phyloP scores from a whole-genome alignment of 2,888 invertebrate genomes.

The Cerastis rubricosa region DNA sequence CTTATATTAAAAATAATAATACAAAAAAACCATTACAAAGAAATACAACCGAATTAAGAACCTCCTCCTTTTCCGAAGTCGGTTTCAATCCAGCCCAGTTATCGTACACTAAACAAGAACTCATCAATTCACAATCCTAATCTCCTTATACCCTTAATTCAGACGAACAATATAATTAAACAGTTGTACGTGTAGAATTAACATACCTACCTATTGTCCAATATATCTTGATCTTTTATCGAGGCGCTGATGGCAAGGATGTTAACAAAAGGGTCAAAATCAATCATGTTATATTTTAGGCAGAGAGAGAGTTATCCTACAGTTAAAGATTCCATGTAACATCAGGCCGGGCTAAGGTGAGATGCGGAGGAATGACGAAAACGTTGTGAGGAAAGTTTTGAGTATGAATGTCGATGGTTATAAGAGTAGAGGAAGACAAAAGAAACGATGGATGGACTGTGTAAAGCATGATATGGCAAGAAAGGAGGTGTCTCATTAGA shows the following conservation, averaged over 20 bases:
- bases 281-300: background rate
- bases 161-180: slow-evolving; percentile 52
- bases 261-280: background rate
- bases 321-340: background rate
- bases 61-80: too few relatives aligned
- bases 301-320: too few relatives aligned
- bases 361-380: too few relatives aligned
- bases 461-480: too few relatives aligned
- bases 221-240: slow-evolving; percentile 13
- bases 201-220: background rate
- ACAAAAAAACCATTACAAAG: background rate
- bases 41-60: too few relatives aligned
- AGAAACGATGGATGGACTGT: too few relatives aligned
- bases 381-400: too few relatives aligned
- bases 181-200: slow-evolving; percentile 38
- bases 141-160: slow-evolving; percentile 35
- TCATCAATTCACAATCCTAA: slow-evolving; percentile 29
- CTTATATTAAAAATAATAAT: too few relatives aligned
- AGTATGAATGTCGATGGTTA: too few relatives aligned
- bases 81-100: too few relatives aligned
- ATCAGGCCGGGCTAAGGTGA: background rate
- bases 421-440: too few relatives aligned
- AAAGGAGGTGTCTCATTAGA: too few relatives aligned
- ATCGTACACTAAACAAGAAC: slow-evolving; percentile 6
- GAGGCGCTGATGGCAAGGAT: background rate